Base-by-base conservation (phyloP, 1,140 invertebrate genomes). In the Orchesella cincta region DNA sequence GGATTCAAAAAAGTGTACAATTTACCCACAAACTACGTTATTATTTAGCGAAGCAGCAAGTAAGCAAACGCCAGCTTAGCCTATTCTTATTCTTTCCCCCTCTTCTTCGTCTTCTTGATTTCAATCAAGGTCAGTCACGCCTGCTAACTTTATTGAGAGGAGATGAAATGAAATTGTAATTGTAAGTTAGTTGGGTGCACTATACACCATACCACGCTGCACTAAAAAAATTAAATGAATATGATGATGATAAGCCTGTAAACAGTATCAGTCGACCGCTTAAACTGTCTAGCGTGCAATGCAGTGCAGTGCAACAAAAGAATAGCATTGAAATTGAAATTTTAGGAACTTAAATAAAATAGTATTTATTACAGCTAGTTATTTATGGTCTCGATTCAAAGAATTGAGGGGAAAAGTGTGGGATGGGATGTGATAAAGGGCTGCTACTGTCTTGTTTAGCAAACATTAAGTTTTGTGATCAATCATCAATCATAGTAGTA, bases 41-140 rank as follows among this genome's bases (percentile, higher is more conserved):
- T 57, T 23, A n/a, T n/a, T 3, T 18, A 57, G 3, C 3, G 3
- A 57, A 57, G 23, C 23, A 57, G 23, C 52, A 26, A 57, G 23
- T 3, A 57, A 23, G 52, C 5, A 14, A 57, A 3, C 3, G 3
- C 52, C 23, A 23, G 14, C 14, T 57, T n/a, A 57, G 23, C 3
- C 52, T 57, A 57, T 3, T 8, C 20, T 12, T 12, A 57, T 57
- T 12, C 52, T 57, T n/a, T 14, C 23, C 23, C 12, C 12, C 23
- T 14, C 8, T 14, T 14, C 5, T 5, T 8, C 52, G 5, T 57
- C 52, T 57, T 57, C 23, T 57, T 8, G 52, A 57, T 57, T 57
- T 57, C 23, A 57, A 57, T 57, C 52, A 57, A 57, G 52, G 52
- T 57, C 52, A 57, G 52, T 57, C 52, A 57, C 52, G 52, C 52